These are phyloP conservation scores for Grallaria varia DNA, from an alignment of 2,113 vertebrate genomes.

Conservation along the genomic window DNA sequence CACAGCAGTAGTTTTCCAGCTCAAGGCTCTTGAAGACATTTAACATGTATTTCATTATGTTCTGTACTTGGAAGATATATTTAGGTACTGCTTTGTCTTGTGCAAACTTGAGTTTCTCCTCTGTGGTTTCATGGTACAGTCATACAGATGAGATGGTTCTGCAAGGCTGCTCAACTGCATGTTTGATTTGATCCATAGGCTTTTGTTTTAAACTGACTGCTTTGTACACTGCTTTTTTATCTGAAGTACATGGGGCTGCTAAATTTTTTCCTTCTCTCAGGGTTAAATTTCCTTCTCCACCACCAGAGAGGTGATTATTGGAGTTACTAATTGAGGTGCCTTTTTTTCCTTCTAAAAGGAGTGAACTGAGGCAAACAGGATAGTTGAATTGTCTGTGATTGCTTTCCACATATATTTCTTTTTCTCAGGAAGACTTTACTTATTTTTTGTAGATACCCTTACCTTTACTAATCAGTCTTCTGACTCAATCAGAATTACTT, in stretches of 20 bases:
- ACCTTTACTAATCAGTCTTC: slow-evolving; percentile 36
- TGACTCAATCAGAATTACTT: slow-evolving; percentile 52
- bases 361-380: not conserved
- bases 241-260: not conserved
- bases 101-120: not conserved
- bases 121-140: not conserved
- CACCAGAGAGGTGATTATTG: not conserved
- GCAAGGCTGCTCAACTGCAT: not conserved
- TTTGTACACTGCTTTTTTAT: not conserved
- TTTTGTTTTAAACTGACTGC: not conserved
- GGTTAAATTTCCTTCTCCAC: not conserved
- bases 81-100: not conserved
- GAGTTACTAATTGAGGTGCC: not conserved
- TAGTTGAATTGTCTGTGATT: not conserved
- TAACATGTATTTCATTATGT: not conserved
- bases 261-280: not conserved
- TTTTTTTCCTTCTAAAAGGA: not conserved
- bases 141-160: not conserved
- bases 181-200: not conserved
- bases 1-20: not conserved
- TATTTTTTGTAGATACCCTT: slow-evolving; percentile 32
- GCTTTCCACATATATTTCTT: not conserved
- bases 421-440: not conserved
- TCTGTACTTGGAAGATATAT: not conserved
- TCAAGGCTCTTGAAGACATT: not conserved